A percentile compares a stretch with the other conserved stretches of the same genome.
Conservation (phyloP, 2,113 vertebrate genomes). For the Opisthocomus hoazin region DNA sequence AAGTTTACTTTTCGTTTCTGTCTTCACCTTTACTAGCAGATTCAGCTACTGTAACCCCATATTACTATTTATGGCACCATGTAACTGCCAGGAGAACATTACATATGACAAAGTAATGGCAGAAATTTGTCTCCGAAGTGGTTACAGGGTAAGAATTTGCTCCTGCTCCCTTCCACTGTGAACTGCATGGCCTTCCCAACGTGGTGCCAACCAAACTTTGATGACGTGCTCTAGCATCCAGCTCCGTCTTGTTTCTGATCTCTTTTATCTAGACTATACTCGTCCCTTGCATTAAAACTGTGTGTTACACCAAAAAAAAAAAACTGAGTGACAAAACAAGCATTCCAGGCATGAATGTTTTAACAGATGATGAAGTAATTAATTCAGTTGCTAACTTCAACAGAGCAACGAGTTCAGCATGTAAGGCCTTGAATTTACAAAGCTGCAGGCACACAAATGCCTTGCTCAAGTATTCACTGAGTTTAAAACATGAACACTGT, state of each 20-base stretch:
- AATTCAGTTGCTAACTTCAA: not conserved
- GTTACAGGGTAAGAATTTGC: not conserved
- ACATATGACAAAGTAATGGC: too few relatives aligned
- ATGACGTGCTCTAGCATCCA: not conserved
- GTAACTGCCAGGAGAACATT: not conserved
- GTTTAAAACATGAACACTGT: not conserved
- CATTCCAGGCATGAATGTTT: not conserved
- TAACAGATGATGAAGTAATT: not conserved
- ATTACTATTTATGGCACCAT: not conserved
- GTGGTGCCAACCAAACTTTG: not conserved
- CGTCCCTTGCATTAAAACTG: not conserved
- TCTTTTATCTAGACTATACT: not conserved
- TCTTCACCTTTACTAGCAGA: not conserved
- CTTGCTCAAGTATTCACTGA: not conserved
- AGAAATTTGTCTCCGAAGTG: not conserved
- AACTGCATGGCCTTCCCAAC: not conserved
- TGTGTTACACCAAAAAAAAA: not conserved
- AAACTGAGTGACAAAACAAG: not conserved
- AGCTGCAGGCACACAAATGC: not conserved
- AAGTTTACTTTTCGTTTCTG: not conserved
- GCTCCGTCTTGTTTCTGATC: not conserved
- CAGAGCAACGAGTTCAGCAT: not conserved
- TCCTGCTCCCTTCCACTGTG: not conserved
- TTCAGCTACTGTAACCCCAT: not conserved
- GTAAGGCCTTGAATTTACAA: not conserved